A percentile compares a stretch with the other conserved stretches of the same genome.
phyloP scores from a whole-genome alignment of 1,140 invertebrate genomes.

The Sitodiplosis mosellana region DNA sequence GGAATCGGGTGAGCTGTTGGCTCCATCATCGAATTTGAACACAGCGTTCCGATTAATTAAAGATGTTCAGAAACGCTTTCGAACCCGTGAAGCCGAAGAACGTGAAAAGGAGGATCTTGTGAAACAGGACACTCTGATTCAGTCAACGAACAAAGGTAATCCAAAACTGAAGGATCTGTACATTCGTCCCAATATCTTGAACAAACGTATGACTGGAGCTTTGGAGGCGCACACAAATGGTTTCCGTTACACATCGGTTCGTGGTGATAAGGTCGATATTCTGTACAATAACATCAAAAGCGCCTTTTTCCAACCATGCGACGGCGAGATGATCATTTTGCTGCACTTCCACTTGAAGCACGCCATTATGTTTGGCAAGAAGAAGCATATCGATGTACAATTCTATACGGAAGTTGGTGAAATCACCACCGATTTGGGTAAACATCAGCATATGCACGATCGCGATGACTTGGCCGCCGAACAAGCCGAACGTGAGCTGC shows the following conservation, averaged over 20 bases:
- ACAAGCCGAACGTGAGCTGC: constrained; percentile 90
- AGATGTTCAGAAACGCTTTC: constrained; percentile 98
- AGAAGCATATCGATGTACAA: constrained; percentile 97
- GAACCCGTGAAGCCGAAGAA: constrained; percentile 95
- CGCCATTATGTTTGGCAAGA: constrained; percentile 98
- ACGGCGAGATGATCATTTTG: constrained; percentile 98
- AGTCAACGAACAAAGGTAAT: constrained; percentile 93
- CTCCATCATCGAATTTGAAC: constrained; percentile 89
- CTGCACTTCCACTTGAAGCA: constrained; percentile 98
- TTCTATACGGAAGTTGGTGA: constrained; percentile 99
- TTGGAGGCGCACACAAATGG: constrained; percentile 95
- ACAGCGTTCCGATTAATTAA: constrained; percentile 95
- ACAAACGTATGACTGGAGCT: constrained; percentile 89
- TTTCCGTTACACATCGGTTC: constrained; percentile 92
- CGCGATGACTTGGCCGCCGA: constrained; percentile 96
- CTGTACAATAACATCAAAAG: constrained; percentile 99
- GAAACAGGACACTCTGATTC: constrained; percentile 93
- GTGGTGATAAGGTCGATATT: constrained; percentile 98
- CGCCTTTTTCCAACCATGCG: constrained; percentile 98
- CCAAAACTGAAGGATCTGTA: constrained; percentile 97
- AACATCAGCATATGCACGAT: constrained; percentile 99
- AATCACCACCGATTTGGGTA: constrained; percentile 97
- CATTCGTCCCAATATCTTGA: constrained; percentile 95
- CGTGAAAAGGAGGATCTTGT: constrained; percentile 96
- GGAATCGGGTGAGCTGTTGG: constrained; percentile 88